Percentiles rank a stretch among this genome's conserved stretches.
These are phyloP conservation scores for Gari tellinella DNA, from an alignment of 2,888 invertebrate species.

Conservation along the genomic window DNA sequence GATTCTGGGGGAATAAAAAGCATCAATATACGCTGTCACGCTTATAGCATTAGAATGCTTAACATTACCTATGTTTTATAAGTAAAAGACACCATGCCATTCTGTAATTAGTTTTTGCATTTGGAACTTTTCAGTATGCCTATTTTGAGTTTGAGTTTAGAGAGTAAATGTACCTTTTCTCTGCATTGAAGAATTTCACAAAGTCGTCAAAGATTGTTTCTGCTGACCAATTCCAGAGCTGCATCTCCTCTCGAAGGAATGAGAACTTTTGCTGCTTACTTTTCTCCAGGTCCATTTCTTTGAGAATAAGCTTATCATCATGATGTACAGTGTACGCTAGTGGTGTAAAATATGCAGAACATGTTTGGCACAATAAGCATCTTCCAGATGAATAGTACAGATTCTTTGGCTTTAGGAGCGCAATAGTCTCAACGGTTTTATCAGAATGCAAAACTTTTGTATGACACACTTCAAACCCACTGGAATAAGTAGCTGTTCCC, in stretches of 20 bases:
- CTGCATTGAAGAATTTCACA: constrained; percentile 10
- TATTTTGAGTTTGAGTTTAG: too few relatives aligned
- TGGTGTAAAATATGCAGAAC: constrained; percentile 39
- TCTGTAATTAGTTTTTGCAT: too few relatives aligned
- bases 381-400: constrained; percentile 20
- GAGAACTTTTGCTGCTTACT: constrained; percentile 12
- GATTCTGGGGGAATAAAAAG: too few relatives aligned
- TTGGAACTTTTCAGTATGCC: too few relatives aligned
- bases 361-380: constrained; percentile 39
- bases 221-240: constrained; percentile 8
- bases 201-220: constrained; percentile 17
- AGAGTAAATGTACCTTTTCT: constrained; percentile 20
- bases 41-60: too few relatives aligned
- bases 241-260: neutral
- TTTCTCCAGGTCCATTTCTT: constrained; percentile 15
- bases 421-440: constrained; percentile 12
- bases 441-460: constrained; percentile 8
- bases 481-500: neutral
- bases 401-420: constrained; percentile 27
- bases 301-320: constrained; percentile 16
- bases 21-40: too few relatives aligned
- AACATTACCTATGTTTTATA: too few relatives aligned
- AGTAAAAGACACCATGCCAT: too few relatives aligned
- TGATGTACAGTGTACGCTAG: constrained; percentile 39
- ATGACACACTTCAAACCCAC: constrained; percentile 16